phyloP scores from a whole-genome alignment of 2,888 invertebrate genomes.

The Meteorus cinctellus region DNA sequence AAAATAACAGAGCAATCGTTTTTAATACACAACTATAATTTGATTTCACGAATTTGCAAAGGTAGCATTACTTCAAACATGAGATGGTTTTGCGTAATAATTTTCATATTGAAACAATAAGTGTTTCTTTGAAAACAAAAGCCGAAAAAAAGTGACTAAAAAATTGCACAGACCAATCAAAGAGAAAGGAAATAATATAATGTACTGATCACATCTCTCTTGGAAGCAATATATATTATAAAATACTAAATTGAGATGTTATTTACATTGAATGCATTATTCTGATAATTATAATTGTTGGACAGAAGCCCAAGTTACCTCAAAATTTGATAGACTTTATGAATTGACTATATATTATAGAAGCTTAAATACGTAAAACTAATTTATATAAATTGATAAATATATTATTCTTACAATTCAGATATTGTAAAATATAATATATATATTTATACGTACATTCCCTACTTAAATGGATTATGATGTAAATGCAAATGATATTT shows the following conservation, averaged over 20 bases:
- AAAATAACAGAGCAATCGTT: neutral
- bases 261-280: neutral
- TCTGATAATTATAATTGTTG: neutral
- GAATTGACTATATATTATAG: neutral
- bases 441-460: neutral
- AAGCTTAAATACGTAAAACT: neutral
- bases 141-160: neutral
- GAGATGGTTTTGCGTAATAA: neutral
- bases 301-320: neutral
- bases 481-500: neutral
- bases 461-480: neutral
- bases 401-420: slow-evolving; percentile 7
- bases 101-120: neutral
- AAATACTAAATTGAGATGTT: neutral
- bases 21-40: neutral
- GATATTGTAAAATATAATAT: neutral
- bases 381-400: neutral
- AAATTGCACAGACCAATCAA: neutral
- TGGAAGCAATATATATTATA: neutral
- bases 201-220: neutral
- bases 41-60: neutral
- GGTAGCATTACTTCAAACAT: neutral
- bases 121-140: neutral
- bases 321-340: slow-evolving; percentile 6
- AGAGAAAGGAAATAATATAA: neutral